Evolutionary conservation across 2,888 invertebrate species (phyloP).

Genomic region (Drosophila borborema): DNA sequence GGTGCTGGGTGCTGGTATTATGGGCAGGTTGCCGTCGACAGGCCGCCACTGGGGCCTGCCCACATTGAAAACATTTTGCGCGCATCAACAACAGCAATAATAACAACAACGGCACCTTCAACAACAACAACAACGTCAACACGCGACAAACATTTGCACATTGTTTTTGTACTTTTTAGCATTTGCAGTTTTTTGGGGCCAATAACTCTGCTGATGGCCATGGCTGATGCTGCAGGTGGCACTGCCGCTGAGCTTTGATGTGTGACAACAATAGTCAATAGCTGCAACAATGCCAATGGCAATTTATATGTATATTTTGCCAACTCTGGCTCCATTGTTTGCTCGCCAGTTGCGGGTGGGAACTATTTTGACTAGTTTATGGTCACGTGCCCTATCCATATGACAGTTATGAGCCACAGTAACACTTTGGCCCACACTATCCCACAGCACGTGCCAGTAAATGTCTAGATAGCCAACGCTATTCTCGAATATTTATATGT

Average conservation of each 20-base stretch:
- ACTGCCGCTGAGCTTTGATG: conserved; percentile 66
- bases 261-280: conserved; percentile 78
- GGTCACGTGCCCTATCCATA: conserved; percentile 64
- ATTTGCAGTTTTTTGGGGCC: conserved; percentile 79
- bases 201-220: conserved; percentile 78
- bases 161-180: conserved; percentile 68
- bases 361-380: conserved; percentile 67
- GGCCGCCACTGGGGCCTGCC: conserved; percentile 25
- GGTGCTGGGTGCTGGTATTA: conserved; percentile 23
- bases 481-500: conserved; percentile 16
- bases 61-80: conserved; percentile 74
- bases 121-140: conserved; percentile 36
- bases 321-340: conserved; percentile 30
- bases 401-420: conserved; percentile 22
- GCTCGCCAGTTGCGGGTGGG: conserved; percentile 18
- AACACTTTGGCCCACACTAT: background rate
- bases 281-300: conserved; percentile 65
- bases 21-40: conserved; percentile 38
- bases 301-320: conserved; percentile 63
- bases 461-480: background rate
- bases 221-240: conserved; percentile 55
- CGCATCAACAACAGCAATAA: conserved; percentile 56
- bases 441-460: conserved; percentile 18
- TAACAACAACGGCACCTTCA: conserved; percentile 36
- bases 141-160: conserved; percentile 72